Evolutionary conservation across 1,140 invertebrate species (phyloP).

Genomic region (Marisa cornuarietis): DNA sequence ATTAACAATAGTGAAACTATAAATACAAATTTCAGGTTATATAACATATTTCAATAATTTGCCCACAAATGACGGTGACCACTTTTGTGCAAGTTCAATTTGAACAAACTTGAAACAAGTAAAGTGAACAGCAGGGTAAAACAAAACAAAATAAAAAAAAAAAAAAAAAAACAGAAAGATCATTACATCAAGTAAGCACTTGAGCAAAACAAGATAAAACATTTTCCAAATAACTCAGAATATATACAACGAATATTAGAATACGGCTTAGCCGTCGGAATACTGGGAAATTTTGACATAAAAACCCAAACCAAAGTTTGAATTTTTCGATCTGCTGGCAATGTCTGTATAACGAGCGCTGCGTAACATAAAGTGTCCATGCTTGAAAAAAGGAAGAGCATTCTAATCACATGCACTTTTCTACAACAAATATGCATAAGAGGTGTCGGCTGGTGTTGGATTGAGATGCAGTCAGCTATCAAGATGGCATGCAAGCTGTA

Average conservation of each 20-base stretch:
- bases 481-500: no score
- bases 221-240: neutral
- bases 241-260: neutral
- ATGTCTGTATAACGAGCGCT: slow-evolving; percentile 7
- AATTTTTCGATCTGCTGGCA: slow-evolving; percentile 16
- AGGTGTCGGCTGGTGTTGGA: no score
- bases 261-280: slow-evolving; percentile 7
- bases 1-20: no score
- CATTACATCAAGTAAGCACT: neutral
- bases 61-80: no score
- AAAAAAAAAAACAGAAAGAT: neutral
- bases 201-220: neutral
- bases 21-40: no score
- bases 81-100: no score
- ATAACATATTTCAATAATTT: no score
- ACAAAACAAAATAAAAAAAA: neutral
- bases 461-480: no score
- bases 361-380: slow-evolving; percentile 19
- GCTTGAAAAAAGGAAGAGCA: neutral
- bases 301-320: neutral
- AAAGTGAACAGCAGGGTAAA: neutral
- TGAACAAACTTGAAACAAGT: neutral
- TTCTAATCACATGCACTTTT: no score
- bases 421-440: no score
- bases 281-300: slow-evolving; percentile 13